Conservation (phyloP, 2,113 vertebrate species). For the Butastur rufipennis region DNA sequence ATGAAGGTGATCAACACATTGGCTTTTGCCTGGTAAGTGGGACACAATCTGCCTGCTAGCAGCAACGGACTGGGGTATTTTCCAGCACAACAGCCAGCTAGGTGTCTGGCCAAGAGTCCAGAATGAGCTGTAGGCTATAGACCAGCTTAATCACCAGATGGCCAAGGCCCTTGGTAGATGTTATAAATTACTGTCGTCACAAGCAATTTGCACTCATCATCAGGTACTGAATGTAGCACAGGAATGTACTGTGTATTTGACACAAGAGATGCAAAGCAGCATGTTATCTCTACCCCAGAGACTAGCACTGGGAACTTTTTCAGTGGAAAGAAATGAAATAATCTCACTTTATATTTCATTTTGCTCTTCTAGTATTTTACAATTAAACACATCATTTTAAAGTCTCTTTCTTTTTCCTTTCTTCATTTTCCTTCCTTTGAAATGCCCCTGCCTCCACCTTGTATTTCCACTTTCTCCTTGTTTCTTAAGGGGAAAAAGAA, state of each 20-base stretch:
- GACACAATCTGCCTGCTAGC: not conserved
- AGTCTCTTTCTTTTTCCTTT: not conserved
- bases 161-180: not conserved
- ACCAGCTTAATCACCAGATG: not conserved
- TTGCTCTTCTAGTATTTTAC: not conserved
- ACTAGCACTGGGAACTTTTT: not conserved
- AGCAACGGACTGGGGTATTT: not conserved
- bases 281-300: too few relatives aligned
- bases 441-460: not conserved
- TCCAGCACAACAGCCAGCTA: accelerated
- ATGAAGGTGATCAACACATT: not conserved
- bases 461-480: not conserved
- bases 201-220: not conserved
- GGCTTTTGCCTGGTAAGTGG: not conserved
- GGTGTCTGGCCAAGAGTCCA: not conserved
- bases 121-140: not conserved
- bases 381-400: not conserved
- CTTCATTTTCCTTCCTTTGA: not conserved
- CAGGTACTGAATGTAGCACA: not conserved
- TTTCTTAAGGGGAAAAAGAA: not conserved
- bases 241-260: not conserved
- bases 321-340: not conserved
- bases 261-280: not conserved
- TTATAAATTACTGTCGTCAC: not conserved
- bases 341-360: not conserved